phyloP scores from a whole-genome alignment of 2,797 vertebrate species.

The Zalophus californianus region DNA sequence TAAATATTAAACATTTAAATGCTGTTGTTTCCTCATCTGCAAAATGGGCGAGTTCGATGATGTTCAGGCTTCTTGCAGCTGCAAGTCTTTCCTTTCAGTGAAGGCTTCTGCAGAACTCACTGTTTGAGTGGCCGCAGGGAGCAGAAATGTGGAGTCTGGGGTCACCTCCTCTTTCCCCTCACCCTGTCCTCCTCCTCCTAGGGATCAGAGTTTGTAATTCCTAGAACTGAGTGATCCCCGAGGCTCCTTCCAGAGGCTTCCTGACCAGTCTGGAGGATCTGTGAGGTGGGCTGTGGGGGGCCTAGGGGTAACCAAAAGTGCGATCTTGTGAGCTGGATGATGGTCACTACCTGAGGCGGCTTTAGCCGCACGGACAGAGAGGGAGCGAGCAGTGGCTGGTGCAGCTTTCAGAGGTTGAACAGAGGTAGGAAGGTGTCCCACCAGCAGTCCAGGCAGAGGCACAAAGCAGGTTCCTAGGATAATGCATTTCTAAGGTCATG shows the following conservation, averaged over 20 bases:
- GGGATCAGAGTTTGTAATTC: background rate
- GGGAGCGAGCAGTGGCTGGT: background rate
- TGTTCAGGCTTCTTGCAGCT: background rate
- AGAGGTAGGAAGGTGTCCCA: background rate
- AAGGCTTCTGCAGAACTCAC: background rate
- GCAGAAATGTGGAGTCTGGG: background rate
- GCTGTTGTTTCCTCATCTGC: slow-evolving; percentile 2
- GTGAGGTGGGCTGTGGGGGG: background rate
- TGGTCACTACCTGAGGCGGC: background rate
- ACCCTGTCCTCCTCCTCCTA: background rate
- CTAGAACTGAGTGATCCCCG: background rate
- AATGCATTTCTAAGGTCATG: background rate
- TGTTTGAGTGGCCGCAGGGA: background rate
- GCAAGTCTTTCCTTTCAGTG: background rate
- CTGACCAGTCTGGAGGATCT: background rate
- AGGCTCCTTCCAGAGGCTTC: background rate
- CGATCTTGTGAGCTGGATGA: background rate
- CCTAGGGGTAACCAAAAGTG: background rate
- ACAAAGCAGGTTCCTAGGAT: background rate
- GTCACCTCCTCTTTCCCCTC: background rate
- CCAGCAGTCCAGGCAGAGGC: background rate
- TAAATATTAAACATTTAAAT: background rate
- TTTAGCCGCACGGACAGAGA: background rate
- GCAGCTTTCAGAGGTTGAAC: background rate
- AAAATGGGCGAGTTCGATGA: background rate